A percentile compares a stretch with the other conserved stretches of the same genome.
Conservation (phyloP, 2,113 vertebrate genomes). For the Axis porcinus region DNA sequence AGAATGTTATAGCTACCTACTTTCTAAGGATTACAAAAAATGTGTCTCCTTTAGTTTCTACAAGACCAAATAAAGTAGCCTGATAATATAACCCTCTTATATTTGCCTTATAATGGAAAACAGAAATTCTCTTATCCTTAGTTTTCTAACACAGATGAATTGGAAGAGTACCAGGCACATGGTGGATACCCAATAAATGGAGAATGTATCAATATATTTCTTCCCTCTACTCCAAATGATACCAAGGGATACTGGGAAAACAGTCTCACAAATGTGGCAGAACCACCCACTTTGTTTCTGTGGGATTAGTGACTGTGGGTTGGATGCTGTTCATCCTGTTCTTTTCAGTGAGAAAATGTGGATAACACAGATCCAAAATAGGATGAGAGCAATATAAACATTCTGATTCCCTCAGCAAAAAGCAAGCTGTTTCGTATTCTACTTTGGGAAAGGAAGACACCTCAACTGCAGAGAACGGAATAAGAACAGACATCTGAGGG, state of each 20-base stretch:
- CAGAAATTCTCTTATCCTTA: constrained; percentile 3
- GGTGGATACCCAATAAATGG: not conserved
- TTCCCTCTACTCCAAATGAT: not conserved
- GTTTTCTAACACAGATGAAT: constrained; percentile 2
- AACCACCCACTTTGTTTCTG: not conserved
- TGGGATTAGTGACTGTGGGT: not conserved
- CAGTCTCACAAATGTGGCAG: not conserved
- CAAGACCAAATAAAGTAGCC: not conserved
- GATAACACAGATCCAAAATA: constrained; percentile 39
- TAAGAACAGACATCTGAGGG: not conserved
- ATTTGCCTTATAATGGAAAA: not conserved
- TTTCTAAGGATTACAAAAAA: not conserved
- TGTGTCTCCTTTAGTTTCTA: constrained; percentile 6
- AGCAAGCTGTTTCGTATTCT: constrained; percentile 32
- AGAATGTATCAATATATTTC: not conserved
- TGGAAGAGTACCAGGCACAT: not conserved
- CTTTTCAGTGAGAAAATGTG: constrained; percentile 43
- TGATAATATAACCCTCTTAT: not conserved
- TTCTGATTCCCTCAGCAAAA: constrained; percentile 4
- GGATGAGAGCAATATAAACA: constrained; percentile 35
- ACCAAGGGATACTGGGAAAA: not conserved
- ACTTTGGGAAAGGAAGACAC: constrained; percentile 31
- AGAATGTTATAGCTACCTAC: not conserved
- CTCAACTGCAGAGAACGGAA: not conserved
- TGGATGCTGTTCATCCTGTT: constrained; percentile 23